Conservation (phyloP, 2,113 vertebrate species). For the Pagrus major region DNA sequence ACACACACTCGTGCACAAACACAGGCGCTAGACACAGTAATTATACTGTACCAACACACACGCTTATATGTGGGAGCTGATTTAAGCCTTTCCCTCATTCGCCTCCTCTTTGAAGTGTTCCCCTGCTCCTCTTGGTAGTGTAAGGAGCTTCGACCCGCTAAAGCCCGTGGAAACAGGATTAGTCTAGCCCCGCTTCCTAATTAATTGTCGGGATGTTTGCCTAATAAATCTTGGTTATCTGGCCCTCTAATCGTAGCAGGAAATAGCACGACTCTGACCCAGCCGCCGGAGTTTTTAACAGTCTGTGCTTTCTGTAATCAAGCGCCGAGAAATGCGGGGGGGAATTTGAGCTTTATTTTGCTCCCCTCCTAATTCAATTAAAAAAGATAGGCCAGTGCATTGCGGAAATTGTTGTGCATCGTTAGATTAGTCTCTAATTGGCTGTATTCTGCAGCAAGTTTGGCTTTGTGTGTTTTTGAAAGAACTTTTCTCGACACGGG, state of each 20-base stretch:
- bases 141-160: constrained; percentile 53
- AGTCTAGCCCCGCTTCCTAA: constrained; percentile 72
- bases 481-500: constrained; percentile 17
- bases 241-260: constrained; percentile 69
- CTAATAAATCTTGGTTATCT: constrained; percentile 82
- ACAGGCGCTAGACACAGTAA: constrained; percentile 29
- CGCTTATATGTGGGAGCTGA: constrained; percentile 21
- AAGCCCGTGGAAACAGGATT: constrained; percentile 78
- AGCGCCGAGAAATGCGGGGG: constrained; percentile 60
- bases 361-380: constrained; percentile 75
- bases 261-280: constrained; percentile 69
- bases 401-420: constrained; percentile 61
- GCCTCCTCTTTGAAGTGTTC: constrained; percentile 68
- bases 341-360: constrained; percentile 68
- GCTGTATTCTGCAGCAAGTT: constrained; percentile 40
- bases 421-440: constrained; percentile 72
- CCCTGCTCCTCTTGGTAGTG: constrained; percentile 38
- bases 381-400: constrained; percentile 62
- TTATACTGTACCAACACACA: constrained; percentile 17
- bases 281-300: constrained; percentile 69
- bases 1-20: neutral
- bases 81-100: constrained; percentile 47
- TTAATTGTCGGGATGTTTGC: constrained; percentile 78
- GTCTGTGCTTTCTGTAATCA: constrained; percentile 68
- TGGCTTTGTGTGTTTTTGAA: constrained; percentile 15